Base-by-base conservation (phyloP, 30 jellyfish, hydroid and myxozoan genomes). In the Sanderia malayensis region DNA sequence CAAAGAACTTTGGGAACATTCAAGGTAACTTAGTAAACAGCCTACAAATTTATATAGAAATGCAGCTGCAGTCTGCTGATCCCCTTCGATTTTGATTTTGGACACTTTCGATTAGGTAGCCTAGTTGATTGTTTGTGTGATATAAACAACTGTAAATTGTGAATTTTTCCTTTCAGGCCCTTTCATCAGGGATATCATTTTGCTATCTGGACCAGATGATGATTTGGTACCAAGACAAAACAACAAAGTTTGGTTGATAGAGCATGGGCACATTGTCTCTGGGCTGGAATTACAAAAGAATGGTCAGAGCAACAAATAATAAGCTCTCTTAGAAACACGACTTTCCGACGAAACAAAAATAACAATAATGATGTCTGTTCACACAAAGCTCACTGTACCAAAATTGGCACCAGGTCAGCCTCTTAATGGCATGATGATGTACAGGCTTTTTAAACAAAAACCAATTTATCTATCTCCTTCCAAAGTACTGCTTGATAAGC, bases 191-290 rank as follows among this genome's bases (percentile, higher is more conserved):
- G 63, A 66, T 26, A 27, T 66, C 13, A 37, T 66, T 10, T 47
- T 66, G 31, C 78, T 66, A 34, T 45, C 65, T 6, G 78, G 78
- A 28, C 78, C 64, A 66, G 52, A 66, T 37, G 52, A 47, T 47
- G n/a, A 66, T 37, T 34, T 47, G 4, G 78, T 66, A 0, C 78
- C 78, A 2, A 66, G 78, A 34, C 64, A 66, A 8, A 61, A 21
- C 27, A 61, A 23, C 53, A 61, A 61, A 13, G 49, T 61, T 4
- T 61, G 74, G 74, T 27, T 61, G 27, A 18, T 27, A 25, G 63
- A 66, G 65, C 47, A 66, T 66, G 78, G 78, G 13, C 78, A 32
- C 17, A 23, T 66, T 25, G 32, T 66, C 30, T 28, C 78, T 66
- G 78, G 61, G 21, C 22, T 45, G 47, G 47, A 47, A 2, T 62